Conservation (phyloP, 2,113 vertebrate species). For the Rhinolophus ferrumequinum region DNA sequence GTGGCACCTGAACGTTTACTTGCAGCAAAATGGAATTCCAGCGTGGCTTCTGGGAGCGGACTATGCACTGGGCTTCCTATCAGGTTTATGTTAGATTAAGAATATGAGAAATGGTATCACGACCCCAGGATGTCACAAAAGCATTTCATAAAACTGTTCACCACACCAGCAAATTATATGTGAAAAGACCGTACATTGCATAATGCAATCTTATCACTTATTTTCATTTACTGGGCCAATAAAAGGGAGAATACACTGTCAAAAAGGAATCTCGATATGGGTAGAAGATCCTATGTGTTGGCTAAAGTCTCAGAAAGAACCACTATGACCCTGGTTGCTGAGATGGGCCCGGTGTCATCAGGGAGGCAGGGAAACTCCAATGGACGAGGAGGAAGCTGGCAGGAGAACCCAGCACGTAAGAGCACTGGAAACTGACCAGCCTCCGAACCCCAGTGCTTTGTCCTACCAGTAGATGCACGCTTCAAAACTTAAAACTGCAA, state of each 20-base stretch:
- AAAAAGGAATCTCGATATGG: not conserved
- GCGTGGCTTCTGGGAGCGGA: not conserved
- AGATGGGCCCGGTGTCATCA: rapidly evolving
- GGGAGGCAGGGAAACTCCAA: not conserved
- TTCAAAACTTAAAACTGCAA: not conserved
- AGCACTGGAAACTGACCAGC: not conserved
- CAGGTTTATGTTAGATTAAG: not conserved
- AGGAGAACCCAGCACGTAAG: not conserved
- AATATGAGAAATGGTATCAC: not conserved
- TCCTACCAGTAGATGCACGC: not conserved
- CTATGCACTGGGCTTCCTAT: rapidly evolving
- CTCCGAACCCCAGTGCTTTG: not conserved
- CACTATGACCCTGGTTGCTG: too few relatives aligned
- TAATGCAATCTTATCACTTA: not conserved
- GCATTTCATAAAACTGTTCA: not conserved
- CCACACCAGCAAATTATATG: not conserved
- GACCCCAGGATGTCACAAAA: not conserved
- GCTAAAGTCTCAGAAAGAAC: not conserved
- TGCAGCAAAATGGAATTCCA: not conserved
- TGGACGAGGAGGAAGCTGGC: rapidly evolving
- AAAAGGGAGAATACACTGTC: not conserved
- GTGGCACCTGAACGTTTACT: not conserved
- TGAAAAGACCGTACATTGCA: not conserved
- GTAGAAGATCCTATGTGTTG: rapidly evolving
- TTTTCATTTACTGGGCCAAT: not conserved